Base-by-base conservation (phyloP, 2,888 invertebrate genomes). In the Archaeoteleia sp. region DNA sequence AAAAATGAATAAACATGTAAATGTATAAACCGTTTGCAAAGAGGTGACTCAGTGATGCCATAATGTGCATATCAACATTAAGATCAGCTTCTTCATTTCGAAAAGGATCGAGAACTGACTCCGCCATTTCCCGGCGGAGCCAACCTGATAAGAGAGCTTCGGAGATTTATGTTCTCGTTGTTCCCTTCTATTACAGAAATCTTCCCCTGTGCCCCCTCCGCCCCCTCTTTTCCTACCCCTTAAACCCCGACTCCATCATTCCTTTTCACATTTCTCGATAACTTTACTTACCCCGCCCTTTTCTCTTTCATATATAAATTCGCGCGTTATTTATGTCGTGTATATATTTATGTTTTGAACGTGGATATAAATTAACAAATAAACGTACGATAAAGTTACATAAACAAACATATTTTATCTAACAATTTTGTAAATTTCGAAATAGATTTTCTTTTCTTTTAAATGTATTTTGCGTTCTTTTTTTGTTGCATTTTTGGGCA, bases 121-220 rank as follows among this genome's bases (percentile, higher is more conserved):
- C 68, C 73, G 73, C 77, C 77, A 79, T 80, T 80, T 78, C 75
- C 77, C 77, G 66, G 73, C 62, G 76, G 76, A 75, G 75, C 67
- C 70, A 63, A 74, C 71, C 75, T 77, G 81, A 82, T 79, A 81
- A 78, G 77, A 62, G 74, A 76, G 76, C 74, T 74, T 62, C 71
- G 70, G 76, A 78, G 80, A 81, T 82, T 81, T 81, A 80, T 79
- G 78, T 78, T 74, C 75, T 72, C 72, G 72, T 65, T 74, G 72
- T 71, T 71, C 69, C 70, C 78, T 77, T 72, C 71, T 67, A 60
- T 60, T 57, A 55, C 68, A 63, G 48, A 54, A 42, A 20, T 30
- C 43, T 30, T 17, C 65, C 61, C 58, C 58, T 55, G 17, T 29
- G 39, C 58, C 27, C 15, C 27, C 42, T 8, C 12, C 12, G 30